Base-by-base conservation (phyloP, 2,888 invertebrate genomes). In the Latrodectus elegans region DNA sequence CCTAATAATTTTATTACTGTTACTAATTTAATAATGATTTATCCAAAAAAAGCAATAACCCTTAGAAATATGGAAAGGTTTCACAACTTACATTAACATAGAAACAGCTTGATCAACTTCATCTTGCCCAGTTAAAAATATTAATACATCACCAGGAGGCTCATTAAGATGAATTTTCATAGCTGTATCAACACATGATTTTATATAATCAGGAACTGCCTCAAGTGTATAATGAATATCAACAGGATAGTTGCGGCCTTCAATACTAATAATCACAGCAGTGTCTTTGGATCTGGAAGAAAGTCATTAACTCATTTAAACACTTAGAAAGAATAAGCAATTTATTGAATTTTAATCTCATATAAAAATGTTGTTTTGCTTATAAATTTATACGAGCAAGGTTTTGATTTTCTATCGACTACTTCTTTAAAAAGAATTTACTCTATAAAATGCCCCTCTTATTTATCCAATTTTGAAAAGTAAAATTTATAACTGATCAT, bases 61-160 rank as follows among this genome's bases (percentile, higher is more conserved):
- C 6, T 38, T 38, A 6, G 38, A 38, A 38, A 38, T 38, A 38
- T 3, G 3, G 22, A 22, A 22, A 22, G 12, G 38, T 81, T 15
- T n/a, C 9, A 11, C 6, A 53, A 90, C 91, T 91, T 90, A 92
- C 92, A 92, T 92, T 14, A 93, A 88, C 87, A 91, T 89, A 49
- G 90, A 90, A 6, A 92, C 93, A 0, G 96, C 96, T 85, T 95
- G 93, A 85, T 96, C 95, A 4, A 99, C 98, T 93, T 99, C 99
- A 91, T 99, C 98, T 94, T 95, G 96, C 22, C 98, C 97, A 0
- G 98, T 98, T 3, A 98, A 93, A 92, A 99, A 99, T 0, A 96
- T 96, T 10, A 99, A 92, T 79, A 99, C 94, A 92, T 99, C 99
- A 0, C 99, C 99, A 51, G 94, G 93, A 17, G 94, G 94, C 88